A percentile compares a stretch with the other conserved stretches of the same genome.
These are phyloP conservation scores for Agrochola lychnidis DNA, from an alignment of 2,888 invertebrate species.

Conservation along the genomic window DNA sequence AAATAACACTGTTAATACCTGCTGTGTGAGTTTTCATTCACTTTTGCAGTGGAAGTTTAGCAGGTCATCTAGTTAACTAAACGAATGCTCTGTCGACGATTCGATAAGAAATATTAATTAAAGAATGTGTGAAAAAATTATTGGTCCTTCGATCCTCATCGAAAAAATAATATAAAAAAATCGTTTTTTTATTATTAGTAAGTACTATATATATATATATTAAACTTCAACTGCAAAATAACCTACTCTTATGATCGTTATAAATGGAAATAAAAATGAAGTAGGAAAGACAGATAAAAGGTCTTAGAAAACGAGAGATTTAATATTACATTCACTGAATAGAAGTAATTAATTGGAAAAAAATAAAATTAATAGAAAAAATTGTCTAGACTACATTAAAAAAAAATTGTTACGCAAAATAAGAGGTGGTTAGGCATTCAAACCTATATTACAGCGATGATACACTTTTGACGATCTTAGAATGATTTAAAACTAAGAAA, in stretches of 20 bases:
- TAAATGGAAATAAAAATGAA: not conserved
- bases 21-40: accelerated
- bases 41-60: constrained; percentile 8
- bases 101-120: not conserved
- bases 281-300: not conserved
- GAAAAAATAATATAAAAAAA: no score
- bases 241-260: not conserved
- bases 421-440: constrained; percentile 66
- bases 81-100: not conserved
- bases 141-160: not conserved
- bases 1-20: no score
- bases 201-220: no score
- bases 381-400: constrained; percentile 19
- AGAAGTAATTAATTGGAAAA: not conserved
- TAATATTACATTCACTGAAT: constrained; percentile 1
- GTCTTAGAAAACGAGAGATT: not conserved
- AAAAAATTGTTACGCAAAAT: constrained; percentile 52
- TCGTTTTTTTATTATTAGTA: no score
- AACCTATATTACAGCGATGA: constrained; percentile 22
- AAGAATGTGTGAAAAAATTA: not conserved
- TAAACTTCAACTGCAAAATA: constrained; percentile 21
- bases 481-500: no score
- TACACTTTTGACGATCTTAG: constrained; percentile 35
- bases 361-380: constrained; percentile 4
- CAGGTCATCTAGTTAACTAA: not conserved